Base-by-base conservation (phyloP, 2,797 vertebrate genomes). In the Gila robusta region DNA sequence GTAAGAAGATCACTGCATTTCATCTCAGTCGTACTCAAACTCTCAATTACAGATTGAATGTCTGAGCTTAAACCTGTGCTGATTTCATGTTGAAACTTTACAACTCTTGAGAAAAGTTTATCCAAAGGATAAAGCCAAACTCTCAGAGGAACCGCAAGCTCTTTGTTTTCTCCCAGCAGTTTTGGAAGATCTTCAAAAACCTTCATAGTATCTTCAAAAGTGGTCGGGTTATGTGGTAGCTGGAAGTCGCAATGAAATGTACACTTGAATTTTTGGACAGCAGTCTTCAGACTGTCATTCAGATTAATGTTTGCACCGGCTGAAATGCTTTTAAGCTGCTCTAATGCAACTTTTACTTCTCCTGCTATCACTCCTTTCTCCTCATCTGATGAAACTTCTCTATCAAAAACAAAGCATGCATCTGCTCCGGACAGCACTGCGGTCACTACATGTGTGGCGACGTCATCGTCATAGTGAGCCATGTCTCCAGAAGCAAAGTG, bases 1-100 rank as follows among this genome's bases (percentile, higher is more conserved):
- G 14, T 90, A 67, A 87, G 2, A 21, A 91, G 71, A 73, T 94
- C 92, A 17, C 89, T 91, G 56, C 89, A 91, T 52, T 85, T 89
- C 64, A 73, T 89, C 19, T 93, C 85, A 28, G 39, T 74, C 5
- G 12, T 62, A 62, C 23, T 72, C 70, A 90, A 84, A 26, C 85
- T 59, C 81, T 91, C 88, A 19, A 89, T 23, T 0, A 47, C 78
- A 1, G 32, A 56, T 41, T 82, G 49, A 1, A 70, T 4, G 0
- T 71, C 41, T 4, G 17, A 76, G 11, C 86, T 21, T 9, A 90
- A 69, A 23, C 16, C 39, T 0, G 2, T 59, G 32, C 84, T 87
- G 59, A 91, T 88, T 39, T 82, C 76, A 16, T 74, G 37, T 17
- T 82, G 66, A 72, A 80, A 87, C 82, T 86, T 35, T 1, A 23